Evolutionary conservation across 2,888 invertebrate species (phyloP), one percentile per base, ranked within the genome.

Genomic region (Hypena proboscidalis): DNA sequence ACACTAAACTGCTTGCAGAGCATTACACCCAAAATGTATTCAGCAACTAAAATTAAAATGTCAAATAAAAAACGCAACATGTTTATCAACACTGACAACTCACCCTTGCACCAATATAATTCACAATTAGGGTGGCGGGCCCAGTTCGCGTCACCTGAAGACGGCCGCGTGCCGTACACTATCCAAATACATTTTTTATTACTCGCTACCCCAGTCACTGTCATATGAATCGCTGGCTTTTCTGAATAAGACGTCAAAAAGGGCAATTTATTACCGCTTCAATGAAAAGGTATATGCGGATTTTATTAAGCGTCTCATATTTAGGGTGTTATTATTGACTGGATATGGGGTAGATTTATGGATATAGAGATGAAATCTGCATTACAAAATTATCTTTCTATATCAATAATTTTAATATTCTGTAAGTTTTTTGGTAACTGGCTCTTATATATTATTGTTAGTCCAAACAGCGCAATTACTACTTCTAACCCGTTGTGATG

Each of bases 211-310:
- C 61, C 77, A 78, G 83, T 70, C 74, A 80, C 66, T 77, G 80
- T 75, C 81, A 80, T 73, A 77, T 74, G 80, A 77, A 74, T 78
- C 71, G 75, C 44, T 68, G 69, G 54, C 57, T 65, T 58, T 66
- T 56, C 70, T 83, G 85, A 88, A 82, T 77, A 82, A 86, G 83
- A 85, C 80, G 82, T 86, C 86, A 81, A 89, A 89, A 88, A 88
- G 89, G 85, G 78, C 88, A 89, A 87, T 85, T 81, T 80, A 77
- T 77, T 80, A 67, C 75, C 74, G 80, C 74, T 76, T 69, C 64
- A 58, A 58, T 58, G 67, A 66, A 69, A 70, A 52, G 62, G 57
- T 77, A 80, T 76, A 79, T 75, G 74, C 78, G 84, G 76, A 82
- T 82, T 87, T 83, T 85, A 85, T 85, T 84, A 83, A 83, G 79